Percentiles rank a stretch among this genome's conserved stretches.
phyloP scores from a whole-genome alignment of 2,888 invertebrate species.

The Campoletis raptor region DNA sequence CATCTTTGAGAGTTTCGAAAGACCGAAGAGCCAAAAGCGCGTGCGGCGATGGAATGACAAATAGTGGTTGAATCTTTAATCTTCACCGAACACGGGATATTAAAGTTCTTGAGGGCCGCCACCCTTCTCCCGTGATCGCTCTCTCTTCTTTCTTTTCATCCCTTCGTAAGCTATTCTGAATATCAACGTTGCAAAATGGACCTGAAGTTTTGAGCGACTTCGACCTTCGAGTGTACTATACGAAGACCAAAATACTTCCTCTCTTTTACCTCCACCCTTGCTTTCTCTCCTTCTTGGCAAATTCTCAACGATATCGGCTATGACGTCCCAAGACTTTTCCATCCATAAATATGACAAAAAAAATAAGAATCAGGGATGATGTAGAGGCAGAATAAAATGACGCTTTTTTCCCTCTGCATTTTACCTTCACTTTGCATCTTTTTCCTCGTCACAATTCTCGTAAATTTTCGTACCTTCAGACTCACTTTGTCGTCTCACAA shows the following conservation, averaged over 20 bases:
- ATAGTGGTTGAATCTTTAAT: slow-evolving; percentile 82
- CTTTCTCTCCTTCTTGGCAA: slow-evolving; percentile 11
- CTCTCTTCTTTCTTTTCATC: slow-evolving; percentile 18
- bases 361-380: background rate
- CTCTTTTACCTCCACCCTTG: slow-evolving; percentile 5
- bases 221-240: slow-evolving; percentile 40
- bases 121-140: background rate
- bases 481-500: background rate
- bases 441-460: background rate
- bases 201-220: slow-evolving; percentile 72
- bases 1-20: slow-evolving; percentile 35
- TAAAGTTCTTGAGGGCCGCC: slow-evolving; percentile 78
- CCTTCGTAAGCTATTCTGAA: slow-evolving; percentile 75
- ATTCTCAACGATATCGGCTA: slow-evolving; percentile 71
- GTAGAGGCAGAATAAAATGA: background rate
- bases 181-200: slow-evolving; percentile 74
- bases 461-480: background rate
- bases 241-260: slow-evolving; percentile 8
- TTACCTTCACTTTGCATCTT: background rate
- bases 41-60: slow-evolving; percentile 80
- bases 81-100: slow-evolving; percentile 79
- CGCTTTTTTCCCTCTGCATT: background rate
- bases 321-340: slow-evolving; percentile 64
- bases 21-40: slow-evolving; percentile 43
- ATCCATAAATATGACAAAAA: slow-evolving; percentile 62